Evolutionary conservation across 2,113 vertebrate species (phyloP).

Genomic region (Otis tarda): DNA sequence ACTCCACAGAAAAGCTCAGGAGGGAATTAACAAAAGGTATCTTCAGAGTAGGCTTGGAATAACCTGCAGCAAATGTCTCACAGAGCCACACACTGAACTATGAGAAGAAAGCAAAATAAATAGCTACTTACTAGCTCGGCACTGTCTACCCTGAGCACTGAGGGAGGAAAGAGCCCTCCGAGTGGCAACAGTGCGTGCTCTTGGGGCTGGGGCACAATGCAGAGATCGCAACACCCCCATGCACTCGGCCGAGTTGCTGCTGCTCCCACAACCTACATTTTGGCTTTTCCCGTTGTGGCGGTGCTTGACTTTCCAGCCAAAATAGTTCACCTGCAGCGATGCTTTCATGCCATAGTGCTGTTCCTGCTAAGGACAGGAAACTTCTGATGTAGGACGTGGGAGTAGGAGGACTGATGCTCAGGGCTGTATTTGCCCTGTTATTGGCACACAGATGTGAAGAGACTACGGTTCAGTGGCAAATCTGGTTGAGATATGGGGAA

Average conservation of each 20-base stretch:
- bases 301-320: background rate
- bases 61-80: background rate
- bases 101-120: background rate
- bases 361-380: background rate
- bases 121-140: background rate
- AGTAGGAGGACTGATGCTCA: background rate
- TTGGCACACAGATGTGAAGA: background rate
- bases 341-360: background rate
- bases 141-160: background rate
- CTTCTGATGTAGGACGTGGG: background rate
- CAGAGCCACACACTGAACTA: accelerated
- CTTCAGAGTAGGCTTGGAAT: background rate
- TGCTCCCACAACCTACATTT: background rate
- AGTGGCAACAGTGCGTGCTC: background rate
- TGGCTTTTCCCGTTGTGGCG: accelerated
- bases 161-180: background rate
- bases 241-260: background rate
- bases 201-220: accelerated
- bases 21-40: background rate
- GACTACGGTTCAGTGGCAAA: background rate
- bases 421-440: background rate
- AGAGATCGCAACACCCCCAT: background rate
- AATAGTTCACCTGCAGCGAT: background rate
- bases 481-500: background rate
- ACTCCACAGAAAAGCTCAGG: background rate